Evolutionary conservation across 2,888 invertebrate genomes (phyloP).

Genomic region (Phalera bucephala): DNA sequence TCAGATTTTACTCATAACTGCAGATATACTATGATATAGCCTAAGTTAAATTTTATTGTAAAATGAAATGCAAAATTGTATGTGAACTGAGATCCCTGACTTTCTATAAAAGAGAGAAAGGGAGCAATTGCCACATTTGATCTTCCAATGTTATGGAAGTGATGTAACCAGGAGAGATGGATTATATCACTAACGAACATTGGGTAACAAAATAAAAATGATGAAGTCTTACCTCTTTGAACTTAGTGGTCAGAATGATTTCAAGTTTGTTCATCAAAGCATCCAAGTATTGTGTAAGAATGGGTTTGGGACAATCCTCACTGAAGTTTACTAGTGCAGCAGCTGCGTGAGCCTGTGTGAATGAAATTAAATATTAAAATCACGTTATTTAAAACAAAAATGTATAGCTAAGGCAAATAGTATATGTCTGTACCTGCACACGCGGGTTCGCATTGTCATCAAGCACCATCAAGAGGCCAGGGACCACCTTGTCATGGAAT

Average conservation of each 20-base stretch:
- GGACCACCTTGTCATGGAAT: conserved; percentile 97
- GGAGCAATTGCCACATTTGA: conserved; percentile 71
- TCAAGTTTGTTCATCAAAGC: conserved; percentile 96
- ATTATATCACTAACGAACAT: conserved; percentile 79
- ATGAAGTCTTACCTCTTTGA: conserved; percentile 88
- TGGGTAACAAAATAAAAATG: conserved; percentile 38
- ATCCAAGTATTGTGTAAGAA: conserved; percentile 95
- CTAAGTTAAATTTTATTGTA: too few relatives aligned
- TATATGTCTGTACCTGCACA: conserved; percentile 92
- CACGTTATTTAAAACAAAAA: too few relatives aligned
- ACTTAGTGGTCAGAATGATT: conserved; percentile 94
- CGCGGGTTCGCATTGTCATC: conserved; percentile 96
- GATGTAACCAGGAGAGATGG: conserved; percentile 44
- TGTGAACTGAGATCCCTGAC: conserved; percentile 75
- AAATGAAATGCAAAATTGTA: too few relatives aligned
- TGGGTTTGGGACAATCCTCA: conserved; percentile 98
- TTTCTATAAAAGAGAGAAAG: conserved; percentile 59
- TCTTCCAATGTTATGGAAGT: conserved; percentile 81
- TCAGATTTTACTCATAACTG: too few relatives aligned
- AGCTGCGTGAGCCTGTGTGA: conserved; percentile 87
- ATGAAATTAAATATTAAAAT: conserved; percentile 7
- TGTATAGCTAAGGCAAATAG: too few relatives aligned
- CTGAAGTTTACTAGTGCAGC: conserved; percentile 99
- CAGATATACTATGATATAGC: too few relatives aligned
- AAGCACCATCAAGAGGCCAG: conserved; percentile 93